Evolutionary conservation across 2,797 vertebrate genomes (phyloP), one percentile per base, ranked within the genome.

Genomic region (Siniperca scherzeri): DNA sequence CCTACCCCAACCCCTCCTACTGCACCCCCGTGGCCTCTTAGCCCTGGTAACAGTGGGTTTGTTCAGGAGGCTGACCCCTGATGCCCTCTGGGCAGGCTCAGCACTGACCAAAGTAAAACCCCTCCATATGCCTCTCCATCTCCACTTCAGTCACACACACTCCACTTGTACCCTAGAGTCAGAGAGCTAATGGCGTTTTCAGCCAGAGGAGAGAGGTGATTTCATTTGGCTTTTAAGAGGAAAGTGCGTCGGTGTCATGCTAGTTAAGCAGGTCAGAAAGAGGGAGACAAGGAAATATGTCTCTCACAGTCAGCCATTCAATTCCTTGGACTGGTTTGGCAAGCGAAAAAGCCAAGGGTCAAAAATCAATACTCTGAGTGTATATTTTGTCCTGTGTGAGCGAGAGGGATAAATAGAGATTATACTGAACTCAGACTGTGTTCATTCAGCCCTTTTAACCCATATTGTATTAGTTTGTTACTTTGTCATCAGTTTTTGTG

Each of bases 71-170:
- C 30, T 94, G 94, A 96, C 94, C 95, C 89, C 89, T 70, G 76
- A 82, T 91, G 89, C 90, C 95, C 94, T 84, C 75, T 89, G 93
- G 95, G 92, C 93, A 89, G 91, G 93, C 94, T 95, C 91, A 94
- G 86, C 80, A 83, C 90, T 95, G 94, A 95, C 94, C 95, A 94
- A 91, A 95, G 94, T 90, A 77, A 90, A 90, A 89, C 40, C 80
- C 77, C 85, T 93, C 96, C 96, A 95, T 96, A 95, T 96, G 96
- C 89, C 93, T 77, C 88, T 81, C 70, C 87, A 72, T 85, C 90
- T 86, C 90, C 86, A 81, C 89, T 88, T 89, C 87, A 91, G 80
- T 88, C 88, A 86, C 90, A 88, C 88, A 86, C 90, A 90, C 90
- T 87, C 80, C 81, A 70, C 64, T 89, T 87, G 79, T 91, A 90